Evolutionary conservation across 2,888 invertebrate genomes (phyloP).

Genomic region (Apamea epomidion): DNA sequence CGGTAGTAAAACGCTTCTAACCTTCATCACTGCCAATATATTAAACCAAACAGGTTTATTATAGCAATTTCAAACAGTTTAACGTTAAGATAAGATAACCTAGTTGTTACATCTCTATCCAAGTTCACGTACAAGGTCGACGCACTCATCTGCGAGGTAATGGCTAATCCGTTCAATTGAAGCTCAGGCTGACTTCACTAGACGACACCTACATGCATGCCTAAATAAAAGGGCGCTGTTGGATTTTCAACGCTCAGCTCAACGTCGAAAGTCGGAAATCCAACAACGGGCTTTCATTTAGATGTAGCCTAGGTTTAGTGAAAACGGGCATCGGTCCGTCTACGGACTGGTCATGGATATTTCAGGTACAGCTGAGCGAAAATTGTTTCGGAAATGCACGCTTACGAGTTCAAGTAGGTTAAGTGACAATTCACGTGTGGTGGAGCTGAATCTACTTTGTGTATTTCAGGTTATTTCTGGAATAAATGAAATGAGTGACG

Average conservation of each 20-base stretch:
- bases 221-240: neutral
- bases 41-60: conserved; percentile 55
- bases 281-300: neutral
- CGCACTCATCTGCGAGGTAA: conserved; percentile 49
- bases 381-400: conserved; percentile 60
- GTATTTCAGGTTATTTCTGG: conserved; percentile 40
- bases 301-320: neutral
- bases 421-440: conserved; percentile 51
- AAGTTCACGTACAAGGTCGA: conserved; percentile 68
- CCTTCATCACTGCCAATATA: conserved; percentile 47
- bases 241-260: neutral
- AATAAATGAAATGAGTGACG: conserved; percentile 17
- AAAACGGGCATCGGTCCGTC: neutral
- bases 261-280: neutral
- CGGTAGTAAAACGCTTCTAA: conserved; percentile 23
- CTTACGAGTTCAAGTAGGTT: conserved; percentile 55
- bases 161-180: conserved; percentile 59
- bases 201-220: neutral
- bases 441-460: conserved; percentile 5
- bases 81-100: conserved; percentile 67
- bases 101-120: conserved; percentile 56
- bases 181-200: conserved; percentile 25
- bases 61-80: conserved; percentile 58
- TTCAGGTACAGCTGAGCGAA: conserved; percentile 46
- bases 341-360: conserved; percentile 42